These are phyloP conservation scores for Bombus ignitus DNA, from an alignment of 1,140 invertebrate species.

Conservation along the genomic window DNA sequence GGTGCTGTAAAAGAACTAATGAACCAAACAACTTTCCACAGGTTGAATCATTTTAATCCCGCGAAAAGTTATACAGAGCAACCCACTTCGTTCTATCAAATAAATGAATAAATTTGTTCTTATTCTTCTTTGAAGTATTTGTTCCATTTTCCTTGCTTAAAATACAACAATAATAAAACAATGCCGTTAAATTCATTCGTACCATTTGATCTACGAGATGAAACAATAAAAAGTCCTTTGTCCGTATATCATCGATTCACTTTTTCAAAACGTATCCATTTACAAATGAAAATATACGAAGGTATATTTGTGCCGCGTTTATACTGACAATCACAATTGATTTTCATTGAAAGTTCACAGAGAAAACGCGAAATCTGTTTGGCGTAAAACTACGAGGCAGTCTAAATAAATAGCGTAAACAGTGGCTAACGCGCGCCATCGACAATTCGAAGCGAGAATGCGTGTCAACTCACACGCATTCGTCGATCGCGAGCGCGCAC, in stretches of 20 bases:
- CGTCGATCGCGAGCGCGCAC: neutral
- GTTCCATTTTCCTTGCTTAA: neutral
- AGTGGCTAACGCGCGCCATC: neutral
- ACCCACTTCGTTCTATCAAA: neutral
- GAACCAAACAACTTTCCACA: too few species aligned
- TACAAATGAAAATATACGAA: neutral
- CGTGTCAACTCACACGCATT: conserved; percentile 3
- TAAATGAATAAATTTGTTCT: neutral
- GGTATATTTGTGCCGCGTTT: neutral
- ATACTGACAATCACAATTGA: neutral
- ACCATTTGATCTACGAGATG: neutral
- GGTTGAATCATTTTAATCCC: neutral
- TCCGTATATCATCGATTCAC: neutral
- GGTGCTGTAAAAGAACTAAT: neutral
- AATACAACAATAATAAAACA: neutral
- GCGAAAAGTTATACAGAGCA: too few species aligned
- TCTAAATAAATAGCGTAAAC: conserved; percentile 30
- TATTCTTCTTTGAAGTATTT: neutral
- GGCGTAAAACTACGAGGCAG: neutral
- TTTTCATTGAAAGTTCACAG: neutral
- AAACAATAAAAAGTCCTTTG: neutral
- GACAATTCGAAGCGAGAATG: conserved; percentile 9
- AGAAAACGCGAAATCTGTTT: neutral
- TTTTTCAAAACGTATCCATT: conserved; percentile 21
- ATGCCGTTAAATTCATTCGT: neutral